Conservation (phyloP, 2,797 vertebrate species). For the Lacerta bilineata region DNA sequence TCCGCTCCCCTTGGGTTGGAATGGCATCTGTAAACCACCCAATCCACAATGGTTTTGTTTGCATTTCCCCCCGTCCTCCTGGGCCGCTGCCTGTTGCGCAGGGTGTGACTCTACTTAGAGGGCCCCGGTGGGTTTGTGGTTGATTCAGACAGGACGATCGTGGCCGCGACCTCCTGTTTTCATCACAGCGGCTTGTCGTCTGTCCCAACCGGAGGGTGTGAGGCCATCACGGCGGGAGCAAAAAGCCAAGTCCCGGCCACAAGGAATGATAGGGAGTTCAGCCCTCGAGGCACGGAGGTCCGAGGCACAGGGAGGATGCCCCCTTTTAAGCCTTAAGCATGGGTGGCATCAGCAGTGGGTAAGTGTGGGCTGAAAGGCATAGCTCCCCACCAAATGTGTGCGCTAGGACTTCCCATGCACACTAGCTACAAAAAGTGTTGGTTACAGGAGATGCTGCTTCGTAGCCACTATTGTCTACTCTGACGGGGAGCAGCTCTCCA, state of each 20-base stretch:
- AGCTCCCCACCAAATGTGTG: not conserved
- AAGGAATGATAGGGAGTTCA: slow-evolving; percentile 7
- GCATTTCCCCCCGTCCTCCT: slow-evolving; percentile 23
- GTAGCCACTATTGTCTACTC: not conserved
- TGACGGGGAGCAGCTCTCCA: not conserved
- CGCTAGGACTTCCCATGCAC: not conserved
- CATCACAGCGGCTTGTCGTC: not conserved
- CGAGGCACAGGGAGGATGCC: no score
- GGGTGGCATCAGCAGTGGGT: no score
- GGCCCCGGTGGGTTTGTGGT: slow-evolving; percentile 28
- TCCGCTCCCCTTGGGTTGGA: not conserved
- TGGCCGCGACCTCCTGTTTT: slow-evolving; percentile 41
- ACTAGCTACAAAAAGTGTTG: not conserved
- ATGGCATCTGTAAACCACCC: slow-evolving; percentile 16
- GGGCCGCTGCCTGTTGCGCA: slow-evolving; percentile 6
- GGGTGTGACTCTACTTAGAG: slow-evolving; percentile 19
- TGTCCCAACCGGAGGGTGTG: slow-evolving; percentile 27
- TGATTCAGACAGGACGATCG: slow-evolving; percentile 13
- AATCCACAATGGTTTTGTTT: slow-evolving; percentile 38
- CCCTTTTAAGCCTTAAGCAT: not conserved
- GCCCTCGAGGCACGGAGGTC: not conserved
- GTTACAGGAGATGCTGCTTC: no score
- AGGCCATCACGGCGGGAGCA: not conserved
- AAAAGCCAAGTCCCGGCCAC: not conserved
- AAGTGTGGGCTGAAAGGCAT: not conserved